Conservation (phyloP, 2,888 invertebrate genomes). For the Spicauda simplicius region DNA sequence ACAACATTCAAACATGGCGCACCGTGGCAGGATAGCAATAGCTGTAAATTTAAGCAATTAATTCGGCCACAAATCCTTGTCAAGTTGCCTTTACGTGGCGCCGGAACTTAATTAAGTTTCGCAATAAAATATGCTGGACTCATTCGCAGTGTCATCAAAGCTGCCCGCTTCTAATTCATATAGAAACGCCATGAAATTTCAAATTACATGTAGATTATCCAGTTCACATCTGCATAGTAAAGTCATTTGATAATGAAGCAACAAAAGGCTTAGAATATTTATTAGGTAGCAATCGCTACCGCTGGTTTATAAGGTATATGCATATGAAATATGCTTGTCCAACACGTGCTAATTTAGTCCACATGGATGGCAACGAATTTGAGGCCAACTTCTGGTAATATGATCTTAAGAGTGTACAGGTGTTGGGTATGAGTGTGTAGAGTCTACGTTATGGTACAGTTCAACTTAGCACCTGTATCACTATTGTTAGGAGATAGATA, state of each 20-base stretch:
- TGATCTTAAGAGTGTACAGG: no score
- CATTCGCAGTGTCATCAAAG: conserved; percentile 28
- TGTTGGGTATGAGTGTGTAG: no score
- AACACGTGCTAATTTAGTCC: no score
- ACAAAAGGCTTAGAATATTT: conserved; percentile 4
- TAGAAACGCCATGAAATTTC: conserved; percentile 20
- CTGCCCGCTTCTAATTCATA: conserved; percentile 6
- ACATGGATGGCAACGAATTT: no score
- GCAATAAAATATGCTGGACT: conserved; percentile 27
- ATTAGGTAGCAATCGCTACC: background rate
- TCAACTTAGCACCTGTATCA: no score
- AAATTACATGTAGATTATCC: conserved; percentile 21
- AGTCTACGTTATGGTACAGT: no score
- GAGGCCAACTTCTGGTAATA: no score
- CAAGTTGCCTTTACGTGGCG: conserved; percentile 20
- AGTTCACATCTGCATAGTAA: conserved; percentile 18
- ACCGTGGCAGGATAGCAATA: conserved; percentile 2
- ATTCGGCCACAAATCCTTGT: conserved; percentile 25
- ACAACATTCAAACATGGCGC: background rate
- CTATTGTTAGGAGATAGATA: no score
- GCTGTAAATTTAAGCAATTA: conserved; percentile 31
- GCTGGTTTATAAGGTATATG: no score
- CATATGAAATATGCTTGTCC: no score
- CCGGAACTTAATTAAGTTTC: conserved; percentile 29
- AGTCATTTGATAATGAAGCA: background rate